These are phyloP conservation scores for Odontomyia ornata DNA, from an alignment of 2,888 invertebrate species.

Conservation along the genomic window DNA sequence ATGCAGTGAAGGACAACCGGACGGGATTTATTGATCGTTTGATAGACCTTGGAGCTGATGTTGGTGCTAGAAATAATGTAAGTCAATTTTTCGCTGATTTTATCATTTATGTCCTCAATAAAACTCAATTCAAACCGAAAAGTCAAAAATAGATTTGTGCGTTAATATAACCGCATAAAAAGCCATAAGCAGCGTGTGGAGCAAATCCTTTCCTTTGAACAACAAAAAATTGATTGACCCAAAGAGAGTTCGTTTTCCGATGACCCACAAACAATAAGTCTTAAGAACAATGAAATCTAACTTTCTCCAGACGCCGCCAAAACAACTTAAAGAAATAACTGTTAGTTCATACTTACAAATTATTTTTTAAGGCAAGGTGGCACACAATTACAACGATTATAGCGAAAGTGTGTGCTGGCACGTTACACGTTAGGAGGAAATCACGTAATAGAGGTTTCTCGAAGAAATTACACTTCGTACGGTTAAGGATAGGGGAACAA, in stretches of 20 bases:
- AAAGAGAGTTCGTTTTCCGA: slow-evolving; percentile 18
- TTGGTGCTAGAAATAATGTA: slow-evolving; percentile 91
- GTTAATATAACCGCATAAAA: background rate
- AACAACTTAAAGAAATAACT: slow-evolving; percentile 26
- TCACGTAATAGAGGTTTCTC: slow-evolving; percentile 3
- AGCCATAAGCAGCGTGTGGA: background rate
- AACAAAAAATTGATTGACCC: slow-evolving; percentile 36
- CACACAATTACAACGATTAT: background rate
- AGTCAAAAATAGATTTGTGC: slow-evolving; percentile 22
- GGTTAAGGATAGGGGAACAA: too few species aligned
- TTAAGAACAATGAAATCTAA: background rate
- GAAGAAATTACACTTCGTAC: background rate
- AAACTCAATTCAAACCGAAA: slow-evolving; percentile 31
- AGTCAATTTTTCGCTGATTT: slow-evolving; percentile 63
- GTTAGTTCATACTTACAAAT: slow-evolving; percentile 1
- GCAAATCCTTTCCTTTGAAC: background rate
- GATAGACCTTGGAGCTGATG: slow-evolving; percentile 91
- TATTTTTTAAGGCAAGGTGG: background rate
- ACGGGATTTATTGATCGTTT: slow-evolving; percentile 89
- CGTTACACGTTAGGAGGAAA: background rate
- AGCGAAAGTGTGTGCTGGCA: slow-evolving; percentile 8
- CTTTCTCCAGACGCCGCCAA: slow-evolving; percentile 8
- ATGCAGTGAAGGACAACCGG: slow-evolving; percentile 94
- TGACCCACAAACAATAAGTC: slow-evolving; percentile 32
- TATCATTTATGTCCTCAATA: slow-evolving; percentile 35